Evolutionary conservation across 2,113 vertebrate genomes (phyloP), one percentile per base, ranked within the genome.

Genomic region (Maylandia zebra): DNA sequence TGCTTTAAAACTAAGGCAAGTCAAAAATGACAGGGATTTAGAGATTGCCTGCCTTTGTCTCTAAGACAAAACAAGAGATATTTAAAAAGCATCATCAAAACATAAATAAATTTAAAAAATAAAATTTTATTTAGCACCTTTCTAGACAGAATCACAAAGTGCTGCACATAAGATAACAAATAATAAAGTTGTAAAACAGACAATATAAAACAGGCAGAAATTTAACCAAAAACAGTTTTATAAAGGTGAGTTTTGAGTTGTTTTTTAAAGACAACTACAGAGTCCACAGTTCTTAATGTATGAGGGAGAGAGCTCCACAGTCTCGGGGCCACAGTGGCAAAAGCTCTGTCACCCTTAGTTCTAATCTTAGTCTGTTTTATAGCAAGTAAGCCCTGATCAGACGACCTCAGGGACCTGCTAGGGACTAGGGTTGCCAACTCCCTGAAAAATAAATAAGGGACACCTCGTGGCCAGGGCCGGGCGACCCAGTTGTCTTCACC

Each of bases 91-190:
- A 50, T 50, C 4, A 7, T 8, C 3, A 69, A 69, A 69, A 43
- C 48, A 59, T 17, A 17, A 48, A 32, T 6, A 0, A 17, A 59
- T 32, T 59, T 0, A 10, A 59, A 16, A 59, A 59, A 59, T 17
- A 3, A 0, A 6, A 16, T 59, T 59, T 32, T 59, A 32, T 10
- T 9, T 59, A 3, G 14, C 2, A 3, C 56, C 27, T 32, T 59
- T 59, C 56, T 32, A 59, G 56, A 32, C 14, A 59, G 57, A 59
- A 30, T 57, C 56, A 59, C 1, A 57, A 57, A 17, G 5, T 59
- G 14, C 14, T 10, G 14, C 3, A 32, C 56, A 59, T 3, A 32
- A 9, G 14, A 59, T 59, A 59, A 59, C 56, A 32, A 59, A 59
- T 10, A 59, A 32, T 59, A 17, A 59, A 59, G n/a, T n/a, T n/a